A percentile compares a stretch with the other conserved stretches of the same genome.
Conservation (phyloP, 2,113 vertebrate species). For the Grantiella picta region DNA sequence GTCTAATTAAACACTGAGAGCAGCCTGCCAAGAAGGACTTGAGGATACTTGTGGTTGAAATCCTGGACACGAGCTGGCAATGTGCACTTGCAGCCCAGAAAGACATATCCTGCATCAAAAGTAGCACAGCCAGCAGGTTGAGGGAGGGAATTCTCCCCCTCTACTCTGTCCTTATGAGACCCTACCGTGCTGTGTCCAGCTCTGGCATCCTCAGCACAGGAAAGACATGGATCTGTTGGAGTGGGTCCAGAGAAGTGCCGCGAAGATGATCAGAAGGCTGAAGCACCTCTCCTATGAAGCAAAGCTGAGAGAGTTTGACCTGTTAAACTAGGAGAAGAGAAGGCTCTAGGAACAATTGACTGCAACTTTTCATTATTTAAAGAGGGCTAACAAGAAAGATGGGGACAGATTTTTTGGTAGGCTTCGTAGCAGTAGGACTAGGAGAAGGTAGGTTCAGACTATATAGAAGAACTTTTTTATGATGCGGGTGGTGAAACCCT, state of each 20-base stretch:
- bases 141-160: neutral
- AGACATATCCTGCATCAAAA: neutral
- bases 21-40: neutral
- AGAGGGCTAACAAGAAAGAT: neutral
- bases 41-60: neutral
- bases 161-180: neutral
- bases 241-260: fast-evolving
- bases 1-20: neutral
- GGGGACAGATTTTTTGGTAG: neutral
- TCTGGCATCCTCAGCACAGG: neutral
- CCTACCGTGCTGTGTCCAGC: fast-evolving
- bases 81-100: fast-evolving
- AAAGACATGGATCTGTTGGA: neutral
- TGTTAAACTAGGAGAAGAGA: neutral
- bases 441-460: neutral
- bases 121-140: fast-evolving
- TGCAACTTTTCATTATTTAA: neutral
- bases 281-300: neutral
- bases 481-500: neutral
- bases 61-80: neutral
- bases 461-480: neutral
- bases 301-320: neutral
- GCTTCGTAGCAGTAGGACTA: neutral
- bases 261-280: neutral
- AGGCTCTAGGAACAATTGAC: neutral